Evolutionary conservation across 1,140 invertebrate species (phyloP).

Genomic region (Atopsyche davidsoni): DNA sequence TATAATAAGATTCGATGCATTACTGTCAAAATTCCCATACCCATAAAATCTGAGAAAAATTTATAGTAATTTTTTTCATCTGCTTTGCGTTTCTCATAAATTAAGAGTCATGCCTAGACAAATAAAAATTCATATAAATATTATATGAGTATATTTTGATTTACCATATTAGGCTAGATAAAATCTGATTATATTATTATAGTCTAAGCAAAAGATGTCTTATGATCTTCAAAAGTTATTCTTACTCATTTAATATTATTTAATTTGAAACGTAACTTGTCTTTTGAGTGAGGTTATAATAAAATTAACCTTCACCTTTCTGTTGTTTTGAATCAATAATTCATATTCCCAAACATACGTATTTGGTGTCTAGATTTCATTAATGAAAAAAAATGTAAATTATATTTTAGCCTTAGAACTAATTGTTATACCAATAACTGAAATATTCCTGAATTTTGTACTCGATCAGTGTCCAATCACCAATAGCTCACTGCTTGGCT

Average conservation of each 20-base stretch:
- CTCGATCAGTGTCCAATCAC: too few species aligned
- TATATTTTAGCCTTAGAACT: too few species aligned
- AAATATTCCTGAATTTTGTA: too few species aligned
- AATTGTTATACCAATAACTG: too few species aligned
- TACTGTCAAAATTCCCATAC: too few species aligned
- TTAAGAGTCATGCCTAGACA: not conserved
- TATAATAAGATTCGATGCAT: too few species aligned
- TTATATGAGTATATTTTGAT: constrained; percentile 29
- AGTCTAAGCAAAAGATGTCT: constrained; percentile 30
- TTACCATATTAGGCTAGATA: constrained; percentile 26
- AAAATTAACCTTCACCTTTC: too few species aligned
- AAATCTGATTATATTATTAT: constrained; percentile 15
- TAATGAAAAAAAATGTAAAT: too few species aligned
- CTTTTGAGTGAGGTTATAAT: too few species aligned
- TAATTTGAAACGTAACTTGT: not conserved
- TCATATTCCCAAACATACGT: not conserved
- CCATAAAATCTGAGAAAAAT: too few species aligned
- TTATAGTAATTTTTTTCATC: not conserved
- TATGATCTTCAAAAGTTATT: constrained; percentile 30
- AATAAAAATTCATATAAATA: not conserved
- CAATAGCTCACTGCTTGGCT: too few species aligned
- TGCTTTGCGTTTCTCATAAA: not conserved
- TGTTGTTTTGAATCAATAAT: too few species aligned
- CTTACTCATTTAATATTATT: not conserved
- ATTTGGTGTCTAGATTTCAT: not conserved